Evolutionary conservation across 2,797 vertebrate species (phyloP).

Genomic region (Hirundo rustica): DNA sequence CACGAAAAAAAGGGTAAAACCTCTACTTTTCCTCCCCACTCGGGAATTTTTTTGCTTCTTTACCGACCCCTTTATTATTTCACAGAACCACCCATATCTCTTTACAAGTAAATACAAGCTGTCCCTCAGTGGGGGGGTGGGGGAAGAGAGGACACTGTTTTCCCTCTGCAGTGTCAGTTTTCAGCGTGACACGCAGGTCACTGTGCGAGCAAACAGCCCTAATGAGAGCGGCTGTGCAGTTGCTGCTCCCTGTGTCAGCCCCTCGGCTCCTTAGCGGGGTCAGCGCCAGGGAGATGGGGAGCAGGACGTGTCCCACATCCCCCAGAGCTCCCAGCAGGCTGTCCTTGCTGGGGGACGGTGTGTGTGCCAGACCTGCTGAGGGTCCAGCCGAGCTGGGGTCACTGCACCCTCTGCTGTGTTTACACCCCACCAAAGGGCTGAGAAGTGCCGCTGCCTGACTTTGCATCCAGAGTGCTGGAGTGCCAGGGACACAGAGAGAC

Average conservation of each 20-base stretch:
- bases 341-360: rapidly evolving
- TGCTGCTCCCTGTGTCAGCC: slow-evolving; percentile 42
- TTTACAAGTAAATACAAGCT: not conserved
- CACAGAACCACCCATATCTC: not conserved
- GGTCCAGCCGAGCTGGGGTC: not conserved
- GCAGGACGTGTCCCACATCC: not conserved
- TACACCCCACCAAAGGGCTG: not conserved
- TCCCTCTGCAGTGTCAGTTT: slow-evolving; percentile 28
- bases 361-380: rapidly evolving
- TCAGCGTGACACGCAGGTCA: slow-evolving; percentile 60
- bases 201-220: slow-evolving; percentile 45
- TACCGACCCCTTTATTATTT: slow-evolving; percentile 10
- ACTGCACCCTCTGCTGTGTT: not conserved
- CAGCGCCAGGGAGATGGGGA: not conserved
- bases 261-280: not conserved
- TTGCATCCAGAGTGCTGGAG: not conserved
- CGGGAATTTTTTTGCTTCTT: not conserved
- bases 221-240: slow-evolving; percentile 36
- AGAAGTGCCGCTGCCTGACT: not conserved
- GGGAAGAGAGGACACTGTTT: not conserved
- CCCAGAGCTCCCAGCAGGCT: not conserved
- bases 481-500: not conserved
- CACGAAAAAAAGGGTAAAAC: not conserved
- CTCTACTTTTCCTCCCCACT: not conserved
- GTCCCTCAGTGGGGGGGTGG: not conserved